Evolutionary conservation across 2,888 invertebrate genomes (phyloP), one percentile per base, ranked within the genome.

Genomic region (Caenorhabditis japonica): DNA sequence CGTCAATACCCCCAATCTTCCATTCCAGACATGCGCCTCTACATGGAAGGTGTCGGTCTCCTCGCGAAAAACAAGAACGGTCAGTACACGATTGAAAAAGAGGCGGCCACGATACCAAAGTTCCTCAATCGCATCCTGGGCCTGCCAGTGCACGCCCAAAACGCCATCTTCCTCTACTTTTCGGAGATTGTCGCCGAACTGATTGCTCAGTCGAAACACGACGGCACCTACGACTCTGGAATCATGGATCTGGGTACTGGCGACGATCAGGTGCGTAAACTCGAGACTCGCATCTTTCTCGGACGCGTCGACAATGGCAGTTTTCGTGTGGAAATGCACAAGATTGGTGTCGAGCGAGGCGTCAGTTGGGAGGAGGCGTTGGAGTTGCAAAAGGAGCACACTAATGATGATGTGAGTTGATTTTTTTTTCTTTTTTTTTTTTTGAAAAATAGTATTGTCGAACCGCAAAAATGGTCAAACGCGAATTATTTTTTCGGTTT

Each of bases 71-170:
- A 70, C 60, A 68, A 71, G 39, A 77, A 61, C 36, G 76, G 75
- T 0, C 73, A 72, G 30, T 80, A 74, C 34, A 61, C 53, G 13
- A 68, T 80, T 23, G 78, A 80, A 36, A 68, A 73, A 19, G 76
- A 80, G 36, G 75, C 75, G 4, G 75, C 74, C 7, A 74, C 68
- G 13, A 77, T 80, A 33, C 94, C 95, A 75, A 99, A 97, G 91
- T 99, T 99, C 91, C 91, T 99, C 74, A 99, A 99, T 90, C 39
- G 92, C 55, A 95, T 99, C 86, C 91, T 99, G 73, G 99, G 99
- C 33, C 94, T 99, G 93, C 95, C 95, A 0, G 97, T 99, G 4
- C 94, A 94, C 53, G 90, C 97, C 55, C 99, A 99, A 90, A 99
- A 99, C 90, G 91, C 94, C 49, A 90, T 99, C 2, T 99, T 99